Evolutionary conservation across 2,113 vertebrate species (phyloP).

Genomic region (Rhodinocichla rosea): DNA sequence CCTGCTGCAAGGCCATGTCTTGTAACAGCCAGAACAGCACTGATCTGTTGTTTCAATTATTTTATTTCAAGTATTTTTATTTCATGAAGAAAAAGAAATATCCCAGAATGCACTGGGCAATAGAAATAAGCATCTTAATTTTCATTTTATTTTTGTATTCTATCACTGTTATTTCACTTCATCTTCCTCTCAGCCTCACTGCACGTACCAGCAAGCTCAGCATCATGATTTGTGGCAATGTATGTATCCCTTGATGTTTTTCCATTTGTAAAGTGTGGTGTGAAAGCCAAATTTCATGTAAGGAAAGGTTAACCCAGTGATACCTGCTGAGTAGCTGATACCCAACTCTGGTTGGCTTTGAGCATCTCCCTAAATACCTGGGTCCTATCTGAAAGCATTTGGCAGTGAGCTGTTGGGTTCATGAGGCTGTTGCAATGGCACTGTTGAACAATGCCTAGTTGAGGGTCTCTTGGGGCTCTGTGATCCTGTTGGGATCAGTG

Average conservation of each 20-base stretch:
- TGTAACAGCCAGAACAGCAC: not conserved
- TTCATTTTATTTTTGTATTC: not conserved
- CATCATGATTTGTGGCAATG: not conserved
- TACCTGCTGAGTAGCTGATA: not conserved
- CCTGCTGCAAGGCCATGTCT: not conserved
- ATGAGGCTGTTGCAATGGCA: not conserved
- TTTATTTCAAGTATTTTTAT: not conserved
- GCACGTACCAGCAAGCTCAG: not conserved
- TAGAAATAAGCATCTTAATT: not conserved
- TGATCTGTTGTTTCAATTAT: not conserved
- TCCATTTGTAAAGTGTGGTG: not conserved
- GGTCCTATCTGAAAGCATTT: not conserved
- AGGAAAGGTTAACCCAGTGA: not conserved
- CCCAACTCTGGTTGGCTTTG: not conserved
- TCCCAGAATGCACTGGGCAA: not conserved
- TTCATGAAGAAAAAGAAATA: not conserved
- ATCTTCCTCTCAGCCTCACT: not conserved
- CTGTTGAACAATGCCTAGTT: not conserved
- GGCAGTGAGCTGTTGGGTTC: not conserved
- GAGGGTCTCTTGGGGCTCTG: not conserved
- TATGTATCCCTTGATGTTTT: not conserved
- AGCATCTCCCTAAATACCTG: not conserved
- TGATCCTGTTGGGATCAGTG: not conserved
- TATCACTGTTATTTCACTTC: not conserved
- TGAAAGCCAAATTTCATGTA: not conserved